Evolutionary conservation across 2,797 vertebrate genomes (phyloP).

Genomic region (Microctenopoma lineatum): DNA sequence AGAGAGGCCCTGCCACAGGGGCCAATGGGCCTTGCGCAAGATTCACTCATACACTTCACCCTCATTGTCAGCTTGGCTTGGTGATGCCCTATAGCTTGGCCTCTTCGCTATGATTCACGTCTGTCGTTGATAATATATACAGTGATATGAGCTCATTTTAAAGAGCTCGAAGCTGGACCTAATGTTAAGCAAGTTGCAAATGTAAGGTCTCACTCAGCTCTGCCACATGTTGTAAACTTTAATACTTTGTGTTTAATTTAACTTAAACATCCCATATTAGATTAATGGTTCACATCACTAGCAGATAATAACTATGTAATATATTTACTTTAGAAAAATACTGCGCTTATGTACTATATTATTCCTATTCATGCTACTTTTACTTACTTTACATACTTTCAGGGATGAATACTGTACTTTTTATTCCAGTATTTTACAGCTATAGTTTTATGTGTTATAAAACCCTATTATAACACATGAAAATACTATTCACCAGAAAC

Average conservation of each 20-base stretch:
- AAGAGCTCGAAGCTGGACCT: slow-evolving; percentile 44
- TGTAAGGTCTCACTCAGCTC: slow-evolving; percentile 11
- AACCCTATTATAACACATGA: no score
- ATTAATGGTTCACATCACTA: no score
- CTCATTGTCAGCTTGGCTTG: slow-evolving; percentile 76
- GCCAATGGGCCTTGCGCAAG: slow-evolving; percentile 72
- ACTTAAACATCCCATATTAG: background rate
- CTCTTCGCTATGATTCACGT: slow-evolving; percentile 66
- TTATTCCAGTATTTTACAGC: no score
- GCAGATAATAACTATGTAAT: background rate
- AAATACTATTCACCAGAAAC: no score
- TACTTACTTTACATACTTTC: no score
- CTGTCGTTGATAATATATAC: slow-evolving; percentile 73
- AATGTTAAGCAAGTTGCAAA: slow-evolving; percentile 37
- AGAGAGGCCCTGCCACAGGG: slow-evolving; percentile 81
- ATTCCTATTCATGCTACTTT: no score
- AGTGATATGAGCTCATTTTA: slow-evolving; percentile 49
- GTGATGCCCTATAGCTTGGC: slow-evolving; percentile 70
- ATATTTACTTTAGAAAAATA: background rate
- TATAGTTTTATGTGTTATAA: no score
- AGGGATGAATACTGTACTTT: no score
- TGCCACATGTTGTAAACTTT: background rate
- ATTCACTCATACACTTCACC: slow-evolving; percentile 80
- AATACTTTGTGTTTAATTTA: background rate
- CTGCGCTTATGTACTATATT: background rate